A percentile compares a stretch with the other conserved stretches of the same genome.
Conservation (phyloP, 2,888 invertebrate genomes). For the Tenthredo livida region DNA sequence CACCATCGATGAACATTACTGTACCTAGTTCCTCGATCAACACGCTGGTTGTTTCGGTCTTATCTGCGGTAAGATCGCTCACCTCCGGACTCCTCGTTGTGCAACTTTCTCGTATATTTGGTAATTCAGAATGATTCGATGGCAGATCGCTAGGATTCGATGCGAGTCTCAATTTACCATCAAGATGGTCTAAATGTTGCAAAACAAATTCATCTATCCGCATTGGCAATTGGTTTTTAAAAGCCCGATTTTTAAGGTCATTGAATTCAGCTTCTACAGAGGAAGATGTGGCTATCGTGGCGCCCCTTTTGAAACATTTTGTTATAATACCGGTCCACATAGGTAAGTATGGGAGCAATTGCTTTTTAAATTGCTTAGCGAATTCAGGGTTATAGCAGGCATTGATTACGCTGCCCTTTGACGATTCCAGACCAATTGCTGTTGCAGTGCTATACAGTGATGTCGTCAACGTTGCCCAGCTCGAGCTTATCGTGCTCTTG, state of each 20-base stretch:
- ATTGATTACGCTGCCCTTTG: constrained; percentile 34
- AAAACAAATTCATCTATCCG: constrained; percentile 47
- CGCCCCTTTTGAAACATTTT: constrained; percentile 40
- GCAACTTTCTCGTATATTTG: no score
- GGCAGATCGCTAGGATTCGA: constrained; percentile 39
- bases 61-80: no score
- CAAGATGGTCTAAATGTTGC: constrained; percentile 40
- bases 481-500: not conserved
- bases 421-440: not conserved
- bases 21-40: no score
- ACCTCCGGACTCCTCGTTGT: no score
- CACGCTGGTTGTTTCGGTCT: no score
- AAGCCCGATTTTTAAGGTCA: constrained; percentile 50
- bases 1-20: no score
- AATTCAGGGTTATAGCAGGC: constrained; percentile 57
- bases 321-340: constrained; percentile 57
- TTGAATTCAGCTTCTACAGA: constrained; percentile 51
- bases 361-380: constrained; percentile 51
- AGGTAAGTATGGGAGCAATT: constrained; percentile 55
- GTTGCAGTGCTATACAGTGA: constrained; percentile 43
- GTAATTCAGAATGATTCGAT: no score
- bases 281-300: constrained; percentile 45
- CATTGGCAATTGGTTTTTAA: constrained; percentile 52
- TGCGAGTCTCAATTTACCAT: constrained; percentile 35
- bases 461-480: constrained; percentile 56